A percentile compares a stretch with the other conserved stretches of the same genome.
Evolutionary conservation across 2,888 invertebrate species (phyloP).

Genomic region (Caenorhabditis angaria): DNA sequence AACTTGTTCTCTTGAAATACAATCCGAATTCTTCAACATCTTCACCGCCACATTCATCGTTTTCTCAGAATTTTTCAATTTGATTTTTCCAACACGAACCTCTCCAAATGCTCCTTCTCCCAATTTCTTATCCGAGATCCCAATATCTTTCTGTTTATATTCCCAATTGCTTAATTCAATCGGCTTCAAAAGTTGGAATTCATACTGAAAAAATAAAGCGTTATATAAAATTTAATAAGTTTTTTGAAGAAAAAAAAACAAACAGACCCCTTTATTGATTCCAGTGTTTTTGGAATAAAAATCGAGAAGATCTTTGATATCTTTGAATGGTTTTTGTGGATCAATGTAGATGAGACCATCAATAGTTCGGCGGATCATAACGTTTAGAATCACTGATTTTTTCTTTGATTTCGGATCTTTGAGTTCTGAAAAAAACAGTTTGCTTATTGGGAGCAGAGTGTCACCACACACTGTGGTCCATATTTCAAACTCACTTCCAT

Average conservation of each 20-base stretch:
- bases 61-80: conserved; percentile 6
- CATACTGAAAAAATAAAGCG: conserved; percentile 12
- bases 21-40: conserved; percentile 11
- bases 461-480: too few species aligned
- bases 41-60: conserved; percentile 9
- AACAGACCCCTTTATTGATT: background rate
- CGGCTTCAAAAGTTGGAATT: conserved; percentile 17
- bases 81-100: conserved; percentile 10
- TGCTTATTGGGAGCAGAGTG: too few species aligned
- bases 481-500: background rate
- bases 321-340: conserved; percentile 12
- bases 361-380: background rate
- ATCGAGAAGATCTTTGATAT: conserved; percentile 14
- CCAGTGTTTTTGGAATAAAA: conserved; percentile 8
- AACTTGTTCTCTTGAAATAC: conserved; percentile 3
- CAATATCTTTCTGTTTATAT: conserved; percentile 20
- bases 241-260: too few species aligned
- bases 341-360: conserved; percentile 22
- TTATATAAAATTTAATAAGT: too few species aligned
- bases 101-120: conserved; percentile 26
- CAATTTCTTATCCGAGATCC: conserved; percentile 17
- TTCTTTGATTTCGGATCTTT: background rate
- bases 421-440: too few species aligned
- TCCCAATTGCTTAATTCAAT: conserved; percentile 22
- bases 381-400: background rate